Conservation (phyloP, 2,888 invertebrate genomes). For the Netelia fuscicornis region DNA sequence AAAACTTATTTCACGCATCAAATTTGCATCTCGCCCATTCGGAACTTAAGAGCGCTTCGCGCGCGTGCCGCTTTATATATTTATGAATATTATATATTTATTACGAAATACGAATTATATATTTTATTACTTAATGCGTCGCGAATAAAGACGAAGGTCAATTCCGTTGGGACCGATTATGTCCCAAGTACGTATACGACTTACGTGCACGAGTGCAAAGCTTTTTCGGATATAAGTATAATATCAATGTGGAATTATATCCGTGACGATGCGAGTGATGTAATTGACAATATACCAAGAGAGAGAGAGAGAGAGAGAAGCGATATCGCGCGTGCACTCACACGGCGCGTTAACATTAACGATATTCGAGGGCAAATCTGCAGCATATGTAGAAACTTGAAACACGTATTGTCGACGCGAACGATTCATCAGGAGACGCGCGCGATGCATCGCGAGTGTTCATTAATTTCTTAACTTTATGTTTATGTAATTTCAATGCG, state of each 20-base stretch:
- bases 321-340: no score
- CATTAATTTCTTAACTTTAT: slow-evolving; percentile 57
- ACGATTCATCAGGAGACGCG: slow-evolving; percentile 28
- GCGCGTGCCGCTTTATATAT: slow-evolving; percentile 2
- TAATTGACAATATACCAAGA: slow-evolving; percentile 31
- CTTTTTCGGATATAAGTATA: slow-evolving; percentile 37
- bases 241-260: slow-evolving; percentile 28
- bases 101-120: background rate
- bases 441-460: slow-evolving; percentile 41
- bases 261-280: slow-evolving; percentile 24
- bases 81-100: no score
- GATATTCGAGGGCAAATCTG: no score
- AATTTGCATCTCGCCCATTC: background rate
- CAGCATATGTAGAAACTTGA: no score
- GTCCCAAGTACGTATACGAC: background rate
- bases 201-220: slow-evolving; percentile 15
- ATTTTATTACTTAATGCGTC: slow-evolving; percentile 19
- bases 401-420: background rate
- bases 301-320: no score
- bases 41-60: background rate
- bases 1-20: background rate
- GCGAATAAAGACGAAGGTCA: slow-evolving; percentile 29
- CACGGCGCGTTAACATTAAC: no score
- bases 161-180: slow-evolving; percentile 28
- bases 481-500: slow-evolving; percentile 64